These are phyloP conservation scores for Xylota segnis DNA, from an alignment of 2,888 invertebrate genomes.

Conservation along the genomic window DNA sequence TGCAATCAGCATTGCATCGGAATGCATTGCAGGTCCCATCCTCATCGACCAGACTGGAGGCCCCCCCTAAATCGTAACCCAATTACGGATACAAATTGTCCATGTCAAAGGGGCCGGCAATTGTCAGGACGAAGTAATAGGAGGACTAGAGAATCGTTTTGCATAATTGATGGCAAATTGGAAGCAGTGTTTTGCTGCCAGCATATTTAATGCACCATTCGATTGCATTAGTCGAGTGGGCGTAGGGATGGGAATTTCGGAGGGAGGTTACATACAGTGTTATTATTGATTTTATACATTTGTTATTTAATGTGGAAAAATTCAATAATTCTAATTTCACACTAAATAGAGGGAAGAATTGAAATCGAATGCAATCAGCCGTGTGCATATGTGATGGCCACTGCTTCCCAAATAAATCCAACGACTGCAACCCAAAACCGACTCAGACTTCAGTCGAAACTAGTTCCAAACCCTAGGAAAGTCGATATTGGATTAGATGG, in stretches of 20 bases:
- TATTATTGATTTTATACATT: slow-evolving; percentile 28
- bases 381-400: no score
- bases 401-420: no score
- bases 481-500: no score
- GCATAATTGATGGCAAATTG: slow-evolving; percentile 85
- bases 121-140: slow-evolving; percentile 69
- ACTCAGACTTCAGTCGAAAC: no score
- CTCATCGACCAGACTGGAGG: slow-evolving; percentile 15
- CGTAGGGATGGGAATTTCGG: slow-evolving; percentile 1
- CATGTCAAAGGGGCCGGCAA: slow-evolving; percentile 71
- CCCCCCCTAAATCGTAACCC: slow-evolving; percentile 70
- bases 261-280: not conserved
- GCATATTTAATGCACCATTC: slow-evolving; percentile 71
- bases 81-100: slow-evolving; percentile 74
- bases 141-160: slow-evolving; percentile 80
- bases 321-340: no score
- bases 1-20: slow-evolving; percentile 66
- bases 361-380: no score
- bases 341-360: no score
- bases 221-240: slow-evolving; percentile 62
- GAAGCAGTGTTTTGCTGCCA: slow-evolving; percentile 81
- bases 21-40: slow-evolving; percentile 37
- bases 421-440: no score
- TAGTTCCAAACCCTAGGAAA: no score
- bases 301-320: slow-evolving; percentile 1